phyloP scores from a whole-genome alignment of 2,888 invertebrate species.

The Lochmaea crataegi region DNA sequence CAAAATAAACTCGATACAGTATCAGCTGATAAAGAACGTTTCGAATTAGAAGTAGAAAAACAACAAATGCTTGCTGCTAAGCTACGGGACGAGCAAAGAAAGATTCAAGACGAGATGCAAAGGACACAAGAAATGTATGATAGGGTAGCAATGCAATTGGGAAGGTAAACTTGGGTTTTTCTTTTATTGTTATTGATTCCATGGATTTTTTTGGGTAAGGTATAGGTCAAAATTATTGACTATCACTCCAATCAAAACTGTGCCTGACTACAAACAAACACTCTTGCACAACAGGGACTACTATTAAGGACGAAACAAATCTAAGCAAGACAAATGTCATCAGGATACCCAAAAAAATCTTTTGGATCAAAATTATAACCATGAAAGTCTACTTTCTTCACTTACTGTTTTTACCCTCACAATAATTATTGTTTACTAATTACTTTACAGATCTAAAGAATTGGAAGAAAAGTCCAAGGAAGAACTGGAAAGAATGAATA shows the following conservation, averaged over 20 bases:
- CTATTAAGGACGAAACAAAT: too few relatives aligned
- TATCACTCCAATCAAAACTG: too few relatives aligned
- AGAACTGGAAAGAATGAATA: constrained; percentile 79
- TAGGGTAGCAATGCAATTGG: constrained; percentile 84
- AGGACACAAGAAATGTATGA: constrained; percentile 91
- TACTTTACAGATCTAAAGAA: constrained; percentile 78
- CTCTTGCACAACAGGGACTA: too few relatives aligned
- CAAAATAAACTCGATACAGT: constrained; percentile 89
- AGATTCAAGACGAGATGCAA: constrained; percentile 87
- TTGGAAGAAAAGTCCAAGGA: constrained; percentile 92
- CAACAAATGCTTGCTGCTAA: constrained; percentile 83
- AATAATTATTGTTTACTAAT: background rate
- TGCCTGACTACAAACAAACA: too few relatives aligned
- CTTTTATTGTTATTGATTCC: background rate
- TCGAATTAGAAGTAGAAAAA: constrained; percentile 88
- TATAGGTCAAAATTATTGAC: too few relatives aligned
- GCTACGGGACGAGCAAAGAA: constrained; percentile 86
- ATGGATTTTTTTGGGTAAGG: background rate
- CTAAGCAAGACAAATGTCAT: too few relatives aligned
- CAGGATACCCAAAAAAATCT: too few relatives aligned
- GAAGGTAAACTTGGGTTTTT: constrained; percentile 52
- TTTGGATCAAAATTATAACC: too few relatives aligned
- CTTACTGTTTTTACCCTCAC: too few relatives aligned
- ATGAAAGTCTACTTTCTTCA: too few relatives aligned
- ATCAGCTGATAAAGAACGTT: constrained; percentile 87